phyloP scores from a whole-genome alignment of 1,140 invertebrate species.

The Apocrypta bakeri region DNA sequence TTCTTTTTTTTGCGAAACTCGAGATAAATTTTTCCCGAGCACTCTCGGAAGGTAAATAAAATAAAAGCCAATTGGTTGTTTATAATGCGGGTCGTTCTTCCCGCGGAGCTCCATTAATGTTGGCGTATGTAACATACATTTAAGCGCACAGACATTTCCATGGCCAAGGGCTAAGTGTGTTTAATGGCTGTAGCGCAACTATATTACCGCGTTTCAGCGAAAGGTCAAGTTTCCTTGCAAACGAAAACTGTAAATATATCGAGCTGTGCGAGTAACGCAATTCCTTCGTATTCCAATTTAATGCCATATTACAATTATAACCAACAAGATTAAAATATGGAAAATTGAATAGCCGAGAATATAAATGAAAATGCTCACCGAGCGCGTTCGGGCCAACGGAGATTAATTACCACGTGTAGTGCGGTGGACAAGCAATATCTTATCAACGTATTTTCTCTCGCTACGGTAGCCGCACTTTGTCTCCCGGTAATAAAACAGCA shows the following conservation, averaged over 20 bases:
- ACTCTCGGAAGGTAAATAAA: constrained; percentile 18
- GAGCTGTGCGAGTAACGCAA: neutral
- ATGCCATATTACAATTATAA: neutral
- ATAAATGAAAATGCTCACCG: neutral
- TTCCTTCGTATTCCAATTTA: neutral
- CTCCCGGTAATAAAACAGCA: neutral
- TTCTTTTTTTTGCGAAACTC: neutral
- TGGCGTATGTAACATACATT: constrained; percentile 39
- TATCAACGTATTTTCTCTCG: neutral
- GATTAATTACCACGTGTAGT: neutral
- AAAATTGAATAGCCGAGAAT: neutral
- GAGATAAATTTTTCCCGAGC: constrained; percentile 7
- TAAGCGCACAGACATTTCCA: constrained; percentile 41
- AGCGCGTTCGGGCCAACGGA: neutral
- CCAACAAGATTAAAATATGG: neutral
- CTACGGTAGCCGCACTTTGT: neutral
- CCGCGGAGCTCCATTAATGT: constrained; percentile 27
- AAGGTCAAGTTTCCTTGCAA: constrained; percentile 31
- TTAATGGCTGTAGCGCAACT: constrained; percentile 40
- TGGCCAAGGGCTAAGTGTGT: constrained; percentile 39
- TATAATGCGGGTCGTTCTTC: constrained; percentile 8
- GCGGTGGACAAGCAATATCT: neutral
- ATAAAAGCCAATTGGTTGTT: constrained; percentile 32
- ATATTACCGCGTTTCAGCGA: constrained; percentile 19
- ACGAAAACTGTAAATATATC: neutral